Percentiles rank a stretch among this genome's conserved stretches.
phyloP scores from a whole-genome alignment of 2,113 vertebrate species.

The Porphyrio hochstetteri region DNA sequence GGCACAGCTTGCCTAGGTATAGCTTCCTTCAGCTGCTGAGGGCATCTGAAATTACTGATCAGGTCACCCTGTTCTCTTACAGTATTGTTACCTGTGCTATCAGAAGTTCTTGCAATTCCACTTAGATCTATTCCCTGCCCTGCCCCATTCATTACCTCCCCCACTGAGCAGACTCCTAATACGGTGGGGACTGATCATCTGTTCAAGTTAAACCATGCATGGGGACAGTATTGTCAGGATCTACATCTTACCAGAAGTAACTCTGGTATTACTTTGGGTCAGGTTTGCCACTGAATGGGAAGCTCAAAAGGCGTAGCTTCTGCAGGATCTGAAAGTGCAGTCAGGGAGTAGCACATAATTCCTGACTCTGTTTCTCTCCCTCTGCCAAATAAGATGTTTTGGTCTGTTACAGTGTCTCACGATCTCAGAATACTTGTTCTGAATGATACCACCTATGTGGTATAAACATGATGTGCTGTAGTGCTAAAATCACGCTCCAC shows the following conservation, averaged over 20 bases:
- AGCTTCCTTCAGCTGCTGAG: background rate
- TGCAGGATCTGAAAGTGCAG: background rate
- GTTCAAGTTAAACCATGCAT: background rate
- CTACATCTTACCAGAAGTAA: background rate
- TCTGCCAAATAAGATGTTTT: background rate
- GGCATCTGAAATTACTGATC: background rate
- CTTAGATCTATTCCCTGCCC: background rate
- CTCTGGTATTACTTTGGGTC: background rate
- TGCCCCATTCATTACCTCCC: background rate
- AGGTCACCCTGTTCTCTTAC: background rate
- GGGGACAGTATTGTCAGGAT: background rate
- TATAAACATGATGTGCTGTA: background rate
- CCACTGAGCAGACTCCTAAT: background rate
- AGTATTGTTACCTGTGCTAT: background rate
- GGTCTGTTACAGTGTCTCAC: background rate
- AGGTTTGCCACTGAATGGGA: background rate
- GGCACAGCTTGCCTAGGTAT: background rate
- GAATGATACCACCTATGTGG: background rate
- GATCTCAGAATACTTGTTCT: background rate
- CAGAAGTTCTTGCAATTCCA: background rate
- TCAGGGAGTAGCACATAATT: background rate
- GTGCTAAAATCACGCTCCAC: background rate
- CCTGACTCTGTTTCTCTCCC: background rate
- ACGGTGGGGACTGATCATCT: background rate
- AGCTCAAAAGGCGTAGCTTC: background rate